These are phyloP conservation scores for Tylochromis polylepis DNA, from an alignment of 2,113 vertebrate genomes.

Conservation along the genomic window DNA sequence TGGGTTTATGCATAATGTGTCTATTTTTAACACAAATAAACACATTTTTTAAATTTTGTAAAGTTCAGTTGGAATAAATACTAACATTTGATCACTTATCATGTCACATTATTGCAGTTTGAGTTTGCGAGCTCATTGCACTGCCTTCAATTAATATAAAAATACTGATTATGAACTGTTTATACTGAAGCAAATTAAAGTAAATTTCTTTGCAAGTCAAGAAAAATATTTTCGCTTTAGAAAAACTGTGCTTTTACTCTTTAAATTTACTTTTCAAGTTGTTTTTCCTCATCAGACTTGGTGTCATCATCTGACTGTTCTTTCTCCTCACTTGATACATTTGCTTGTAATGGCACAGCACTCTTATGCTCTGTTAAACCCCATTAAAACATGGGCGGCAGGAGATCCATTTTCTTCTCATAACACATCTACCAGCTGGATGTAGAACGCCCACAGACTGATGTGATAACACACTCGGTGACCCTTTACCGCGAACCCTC, in stretches of 20 bases:
- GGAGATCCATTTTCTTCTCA: background rate
- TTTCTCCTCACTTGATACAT: background rate
- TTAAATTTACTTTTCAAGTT: too few relatives aligned
- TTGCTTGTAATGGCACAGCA: background rate
- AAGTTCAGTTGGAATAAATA: rapidly evolving
- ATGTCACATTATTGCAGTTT: background rate
- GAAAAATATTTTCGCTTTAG: background rate
- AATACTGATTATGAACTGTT: background rate
- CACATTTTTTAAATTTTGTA: background rate
- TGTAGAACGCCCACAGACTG: background rate
- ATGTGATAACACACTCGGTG: background rate
- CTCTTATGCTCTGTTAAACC: background rate
- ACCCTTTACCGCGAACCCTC: background rate
- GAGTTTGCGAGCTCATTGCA: background rate
- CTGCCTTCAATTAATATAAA: background rate
- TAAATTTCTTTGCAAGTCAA: background rate
- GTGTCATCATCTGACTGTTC: background rate
- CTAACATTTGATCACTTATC: background rate
- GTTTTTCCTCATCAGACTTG: background rate
- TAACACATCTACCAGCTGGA: background rate
- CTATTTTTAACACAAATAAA: background rate
- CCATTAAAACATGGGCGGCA: background rate
- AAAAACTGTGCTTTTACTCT: background rate
- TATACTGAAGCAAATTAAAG: background rate
- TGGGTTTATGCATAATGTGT: background rate